phyloP scores from a whole-genome alignment of 2,113 vertebrate genomes.

The Pelodiscus sinensis region DNA sequence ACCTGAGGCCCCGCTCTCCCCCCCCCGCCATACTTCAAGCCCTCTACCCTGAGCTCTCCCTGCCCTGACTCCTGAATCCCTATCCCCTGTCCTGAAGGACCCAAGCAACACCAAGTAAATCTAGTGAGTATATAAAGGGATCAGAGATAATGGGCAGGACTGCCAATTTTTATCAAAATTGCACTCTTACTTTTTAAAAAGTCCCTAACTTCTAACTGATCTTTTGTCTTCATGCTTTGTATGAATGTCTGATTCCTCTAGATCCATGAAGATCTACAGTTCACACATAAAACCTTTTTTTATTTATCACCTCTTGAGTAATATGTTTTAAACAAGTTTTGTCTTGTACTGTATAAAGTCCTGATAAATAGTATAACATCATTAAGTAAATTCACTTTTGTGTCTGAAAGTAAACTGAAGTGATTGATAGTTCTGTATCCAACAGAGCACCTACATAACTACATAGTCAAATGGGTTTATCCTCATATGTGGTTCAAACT shows the following conservation, averaged over 20 bases:
- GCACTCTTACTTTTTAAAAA: neutral
- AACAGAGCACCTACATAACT: slow-evolving; percentile 61
- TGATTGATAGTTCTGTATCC: slow-evolving; percentile 56
- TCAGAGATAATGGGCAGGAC: neutral
- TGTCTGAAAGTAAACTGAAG: slow-evolving; percentile 40
- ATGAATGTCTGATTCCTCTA: neutral
- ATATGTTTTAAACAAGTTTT: neutral
- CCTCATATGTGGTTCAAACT: slow-evolving; percentile 55
- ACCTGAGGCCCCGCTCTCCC: no score
- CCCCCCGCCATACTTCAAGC: no score
- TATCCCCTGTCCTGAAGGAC: no score
- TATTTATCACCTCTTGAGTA: slow-evolving; percentile 34
- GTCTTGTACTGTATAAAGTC: slow-evolving; percentile 39
- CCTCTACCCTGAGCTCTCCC: no score
- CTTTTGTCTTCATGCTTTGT: neutral
- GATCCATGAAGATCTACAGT: neutral
- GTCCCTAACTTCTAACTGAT: neutral
- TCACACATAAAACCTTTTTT: neutral
- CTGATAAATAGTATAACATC: neutral
- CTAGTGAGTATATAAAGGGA: neutral
- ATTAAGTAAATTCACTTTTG: slow-evolving; percentile 31
- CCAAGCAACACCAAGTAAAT: no score
- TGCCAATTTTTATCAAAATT: neutral
- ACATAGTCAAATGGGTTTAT: slow-evolving; percentile 19
- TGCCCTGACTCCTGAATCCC: no score